Conservation (phyloP, 1,140 invertebrate genomes). For the Heliconius congener region DNA sequence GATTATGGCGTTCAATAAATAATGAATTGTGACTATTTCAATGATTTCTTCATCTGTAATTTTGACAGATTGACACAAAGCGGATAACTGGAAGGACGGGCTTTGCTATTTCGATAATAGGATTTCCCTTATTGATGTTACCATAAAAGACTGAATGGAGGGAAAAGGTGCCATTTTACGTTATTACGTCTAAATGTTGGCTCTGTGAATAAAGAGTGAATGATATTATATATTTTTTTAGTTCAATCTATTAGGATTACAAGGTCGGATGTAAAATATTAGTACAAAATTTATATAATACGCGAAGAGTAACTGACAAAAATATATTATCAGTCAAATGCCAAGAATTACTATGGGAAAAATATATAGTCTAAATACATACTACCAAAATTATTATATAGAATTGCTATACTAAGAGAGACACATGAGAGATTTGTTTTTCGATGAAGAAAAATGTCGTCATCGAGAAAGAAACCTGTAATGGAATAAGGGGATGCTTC, state of each 20-base stretch:
- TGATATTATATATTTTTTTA: not conserved
- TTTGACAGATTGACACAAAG: slow-evolving; percentile 25
- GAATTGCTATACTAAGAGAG: no score
- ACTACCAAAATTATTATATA: no score
- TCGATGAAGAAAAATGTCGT: no score
- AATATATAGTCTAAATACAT: no score
- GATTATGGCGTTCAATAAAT: not conserved
- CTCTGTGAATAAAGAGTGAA: slow-evolving; percentile 8
- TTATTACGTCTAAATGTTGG: slow-evolving; percentile 16
- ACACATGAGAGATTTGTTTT: no score
- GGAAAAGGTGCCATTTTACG: slow-evolving; percentile 22
- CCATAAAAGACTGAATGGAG: slow-evolving; percentile 23
- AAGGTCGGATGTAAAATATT: no score
- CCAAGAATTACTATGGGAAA: no score
- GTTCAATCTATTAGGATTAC: not conserved
- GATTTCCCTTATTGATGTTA: slow-evolving; percentile 26
- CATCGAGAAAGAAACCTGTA: no score
- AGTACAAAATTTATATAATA: no score
- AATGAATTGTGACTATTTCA: not conserved
- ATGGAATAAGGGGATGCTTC: no score
- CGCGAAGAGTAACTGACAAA: no score
- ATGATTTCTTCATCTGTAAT: slow-evolving; percentile 5
- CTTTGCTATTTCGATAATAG: slow-evolving; percentile 25
- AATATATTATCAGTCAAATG: no score
- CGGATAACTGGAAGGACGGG: slow-evolving; percentile 16